phyloP scores from a whole-genome alignment of 1,140 invertebrate species.

The Drosophila tropicalis region DNA sequence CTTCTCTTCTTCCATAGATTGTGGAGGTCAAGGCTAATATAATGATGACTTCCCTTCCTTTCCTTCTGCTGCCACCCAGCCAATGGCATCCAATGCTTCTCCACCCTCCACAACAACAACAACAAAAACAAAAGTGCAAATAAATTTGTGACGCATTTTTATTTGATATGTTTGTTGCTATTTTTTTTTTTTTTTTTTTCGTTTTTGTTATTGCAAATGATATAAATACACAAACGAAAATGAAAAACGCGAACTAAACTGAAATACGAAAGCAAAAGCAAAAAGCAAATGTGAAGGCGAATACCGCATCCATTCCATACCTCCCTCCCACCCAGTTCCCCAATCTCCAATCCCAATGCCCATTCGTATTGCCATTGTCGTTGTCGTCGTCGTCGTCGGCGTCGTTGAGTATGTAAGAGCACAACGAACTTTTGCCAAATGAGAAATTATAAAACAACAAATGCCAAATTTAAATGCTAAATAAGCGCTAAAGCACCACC shows the following conservation, averaged over 20 bases:
- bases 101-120: conserved; percentile 16
- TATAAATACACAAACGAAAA: conserved; percentile 56
- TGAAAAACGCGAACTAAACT: conserved; percentile 45
- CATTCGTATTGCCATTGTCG: conserved; percentile 4
- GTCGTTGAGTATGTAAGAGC: conserved; percentile 52
- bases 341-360: background rate
- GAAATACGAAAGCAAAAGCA: conserved; percentile 28
- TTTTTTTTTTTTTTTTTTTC: conserved; percentile 29
- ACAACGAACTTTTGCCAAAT: conserved; percentile 76
- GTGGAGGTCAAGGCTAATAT: conserved; percentile 55
- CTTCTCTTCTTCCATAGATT: conserved; percentile 30
- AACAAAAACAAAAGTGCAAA: conserved; percentile 68
- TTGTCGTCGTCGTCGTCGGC: background rate
- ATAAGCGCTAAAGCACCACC: conserved; percentile 43
- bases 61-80: background rate
- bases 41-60: conserved; percentile 6
- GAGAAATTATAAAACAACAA: conserved; percentile 75
- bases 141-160: conserved; percentile 77
- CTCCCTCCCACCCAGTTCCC: no score
- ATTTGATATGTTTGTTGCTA: background rate
- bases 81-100: background rate
- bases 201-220: conserved; percentile 76
- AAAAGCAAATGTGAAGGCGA: conserved; percentile 37
- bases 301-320: conserved; percentile 19
- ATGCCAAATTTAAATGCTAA: conserved; percentile 63